Base-by-base conservation (phyloP, 2,797 vertebrate species). In the Champsocephalus gunnari region DNA sequence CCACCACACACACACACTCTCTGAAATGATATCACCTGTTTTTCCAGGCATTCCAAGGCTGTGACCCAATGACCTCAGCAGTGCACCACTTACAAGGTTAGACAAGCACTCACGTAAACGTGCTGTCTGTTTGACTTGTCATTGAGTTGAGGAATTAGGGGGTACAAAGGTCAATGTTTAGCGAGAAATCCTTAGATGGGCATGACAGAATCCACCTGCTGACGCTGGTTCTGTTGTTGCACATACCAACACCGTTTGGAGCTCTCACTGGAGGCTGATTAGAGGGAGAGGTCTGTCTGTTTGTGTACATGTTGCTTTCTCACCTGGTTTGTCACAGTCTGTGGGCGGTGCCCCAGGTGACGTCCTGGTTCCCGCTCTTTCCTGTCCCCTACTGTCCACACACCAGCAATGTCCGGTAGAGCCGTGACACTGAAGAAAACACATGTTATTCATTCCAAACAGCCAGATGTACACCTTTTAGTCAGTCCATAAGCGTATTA, bases 351-450 rank as follows among this genome's bases (percentile, higher is more conserved):
- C 78, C 41, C 96, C 95, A 0, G 96, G 94, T 0, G 80, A 74
- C 0, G 90, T 95, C 58, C 90, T 86, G 0, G 96, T 96, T 12
- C 95, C 95, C 0, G 85, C 56, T 63, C 94, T 89, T 85, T 97
- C 96, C 49, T 93, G 93, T 21, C 96, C 96, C 0, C 82, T 66
- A 0, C 6, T 77, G 3, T 96, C 93, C 75, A 98, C 96, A 1
- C 96, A 97, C 96, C 96, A 97, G 84, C 96, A 97, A 79, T 96
- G 69, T 69, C 96, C 96, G 0, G 93, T 93, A 63, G 94, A 93
- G 24, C 94, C 8, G 0, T 96, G 95, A 69, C 97, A 97, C 89
- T 96, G 95, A 64, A 47, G 72, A n/a, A 71, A 3, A 60, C 3
- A 65, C 13, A 32, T 19, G 11, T 17, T 3, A 7, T 64, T 21